These are phyloP conservation scores for Rhagophthalmus giganteus DNA, from an alignment of 2,888 invertebrate genomes.

Conservation along the genomic window DNA sequence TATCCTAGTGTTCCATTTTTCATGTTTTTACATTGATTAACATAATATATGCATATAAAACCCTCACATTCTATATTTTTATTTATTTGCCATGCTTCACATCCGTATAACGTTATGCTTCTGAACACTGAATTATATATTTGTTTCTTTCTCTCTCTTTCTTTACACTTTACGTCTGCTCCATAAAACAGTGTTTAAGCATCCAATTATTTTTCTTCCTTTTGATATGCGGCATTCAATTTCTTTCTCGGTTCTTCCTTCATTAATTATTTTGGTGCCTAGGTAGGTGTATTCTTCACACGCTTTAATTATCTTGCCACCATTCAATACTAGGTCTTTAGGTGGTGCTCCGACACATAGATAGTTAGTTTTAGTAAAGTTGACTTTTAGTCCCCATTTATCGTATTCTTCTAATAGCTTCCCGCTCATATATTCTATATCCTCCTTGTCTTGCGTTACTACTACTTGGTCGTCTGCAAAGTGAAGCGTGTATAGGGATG, in stretches of 20 bases:
- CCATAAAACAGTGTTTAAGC: background rate
- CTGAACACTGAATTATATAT: too few relatives aligned
- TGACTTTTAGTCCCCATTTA: slow-evolving; percentile 1
- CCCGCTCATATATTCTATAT: background rate
- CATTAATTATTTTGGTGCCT: background rate
- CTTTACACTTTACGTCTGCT: background rate
- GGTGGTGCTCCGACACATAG: background rate
- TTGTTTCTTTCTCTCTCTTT: too few relatives aligned
- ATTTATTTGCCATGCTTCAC: too few relatives aligned
- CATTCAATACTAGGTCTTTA: background rate
- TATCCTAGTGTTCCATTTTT: too few relatives aligned
- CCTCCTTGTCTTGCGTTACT: background rate
- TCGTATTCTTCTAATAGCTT: slow-evolving; percentile 1
- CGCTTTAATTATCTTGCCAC: background rate
- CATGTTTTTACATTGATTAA: too few relatives aligned
- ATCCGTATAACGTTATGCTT: too few relatives aligned
- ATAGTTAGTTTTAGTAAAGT: background rate
- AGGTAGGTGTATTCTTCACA: background rate
- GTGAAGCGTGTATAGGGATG: background rate
- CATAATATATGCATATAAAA: too few relatives aligned
- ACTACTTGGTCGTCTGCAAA: background rate
- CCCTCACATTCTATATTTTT: too few relatives aligned
- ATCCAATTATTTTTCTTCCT: too few relatives aligned
- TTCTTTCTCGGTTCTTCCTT: slow-evolving; percentile 2
- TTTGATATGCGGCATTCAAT: background rate